Conservation (phyloP, 1,140 invertebrate genomes). For the Phymastichus coffea region DNA sequence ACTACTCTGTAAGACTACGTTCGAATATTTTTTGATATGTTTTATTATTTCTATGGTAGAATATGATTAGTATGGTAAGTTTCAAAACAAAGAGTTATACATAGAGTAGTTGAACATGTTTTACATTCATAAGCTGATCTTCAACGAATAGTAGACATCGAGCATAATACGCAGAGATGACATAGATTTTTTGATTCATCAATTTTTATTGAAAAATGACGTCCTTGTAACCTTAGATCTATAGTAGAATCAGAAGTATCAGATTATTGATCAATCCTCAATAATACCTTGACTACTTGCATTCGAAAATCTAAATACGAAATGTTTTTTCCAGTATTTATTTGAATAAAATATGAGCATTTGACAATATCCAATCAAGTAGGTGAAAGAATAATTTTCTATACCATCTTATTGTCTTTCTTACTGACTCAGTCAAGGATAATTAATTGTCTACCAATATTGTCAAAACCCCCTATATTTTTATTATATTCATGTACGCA, state of each 20-base stretch:
- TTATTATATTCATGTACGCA: slow-evolving; percentile 21
- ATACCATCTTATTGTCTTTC: slow-evolving; percentile 21
- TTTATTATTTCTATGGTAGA: too few relatives aligned
- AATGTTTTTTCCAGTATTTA: slow-evolving; percentile 4
- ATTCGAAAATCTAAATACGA: slow-evolving; percentile 7
- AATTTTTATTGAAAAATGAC: slow-evolving; percentile 18
- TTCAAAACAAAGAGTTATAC: too few relatives aligned
- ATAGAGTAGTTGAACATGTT: slow-evolving; percentile 25
- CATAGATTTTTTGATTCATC: not conserved
- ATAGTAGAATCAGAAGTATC: not conserved
- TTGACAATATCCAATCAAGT: slow-evolving; percentile 9
- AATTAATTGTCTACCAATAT: slow-evolving; percentile 21
- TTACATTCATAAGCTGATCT: slow-evolving; percentile 23
- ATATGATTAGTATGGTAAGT: too few relatives aligned
- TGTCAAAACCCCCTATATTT: slow-evolving; percentile 24
- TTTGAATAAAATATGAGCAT: slow-evolving; percentile 15
- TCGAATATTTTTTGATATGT: too few relatives aligned
- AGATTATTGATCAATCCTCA: slow-evolving; percentile 1
- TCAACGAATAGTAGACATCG: slow-evolving; percentile 11
- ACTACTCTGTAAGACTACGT: too few relatives aligned
- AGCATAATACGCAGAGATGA: slow-evolving; percentile 17
- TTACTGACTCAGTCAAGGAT: slow-evolving; percentile 14
- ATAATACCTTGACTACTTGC: slow-evolving; percentile 9
- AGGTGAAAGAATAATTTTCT: slow-evolving; percentile 25
- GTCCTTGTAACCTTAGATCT: slow-evolving; percentile 13